Percentiles rank a stretch among this genome's conserved stretches.
These are phyloP conservation scores for Sprattus sprattus DNA, from an alignment of 2,113 vertebrate species.

Conservation along the genomic window DNA sequence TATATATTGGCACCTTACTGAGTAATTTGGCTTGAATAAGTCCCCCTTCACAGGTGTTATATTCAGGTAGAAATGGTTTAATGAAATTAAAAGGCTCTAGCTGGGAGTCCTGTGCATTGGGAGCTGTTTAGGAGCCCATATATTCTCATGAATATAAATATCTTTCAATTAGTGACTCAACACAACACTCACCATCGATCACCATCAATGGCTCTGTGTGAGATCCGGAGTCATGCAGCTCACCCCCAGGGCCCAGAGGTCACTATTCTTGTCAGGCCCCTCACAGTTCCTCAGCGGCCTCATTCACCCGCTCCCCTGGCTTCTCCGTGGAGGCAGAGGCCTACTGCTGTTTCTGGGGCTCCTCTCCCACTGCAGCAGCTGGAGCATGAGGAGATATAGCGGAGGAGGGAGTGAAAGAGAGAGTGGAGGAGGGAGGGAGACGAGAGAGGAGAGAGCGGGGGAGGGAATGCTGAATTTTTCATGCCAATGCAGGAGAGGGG, in stretches of 20 bases:
- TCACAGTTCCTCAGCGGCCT: neutral
- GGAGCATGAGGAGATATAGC: neutral
- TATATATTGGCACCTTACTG: neutral
- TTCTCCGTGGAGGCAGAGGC: neutral
- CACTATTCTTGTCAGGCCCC: neutral
- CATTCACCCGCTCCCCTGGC: slow-evolving; percentile 6
- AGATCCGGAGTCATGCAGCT: neutral
- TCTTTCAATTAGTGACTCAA: neutral
- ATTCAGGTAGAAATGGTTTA: neutral
- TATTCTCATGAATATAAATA: neutral
- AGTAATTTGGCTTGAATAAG: neutral
- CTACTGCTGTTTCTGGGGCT: neutral
- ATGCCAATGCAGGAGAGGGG: slow-evolving; percentile 6
- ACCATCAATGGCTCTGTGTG: neutral
- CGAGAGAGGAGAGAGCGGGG: neutral
- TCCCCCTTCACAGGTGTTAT: neutral
- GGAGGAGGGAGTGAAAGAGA: neutral
- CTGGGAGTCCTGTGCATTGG: neutral
- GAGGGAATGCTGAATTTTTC: slow-evolving; percentile 25
- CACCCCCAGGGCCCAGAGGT: neutral
- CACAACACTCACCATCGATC: neutral
- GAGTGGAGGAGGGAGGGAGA: neutral
- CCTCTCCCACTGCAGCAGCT: neutral
- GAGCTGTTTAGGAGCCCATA: neutral
- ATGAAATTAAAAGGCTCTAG: neutral